Evolutionary conservation across 2,797 vertebrate genomes (phyloP), one percentile per base, ranked within the genome.

Genomic region (Hyperoplus lanceolatus): DNA sequence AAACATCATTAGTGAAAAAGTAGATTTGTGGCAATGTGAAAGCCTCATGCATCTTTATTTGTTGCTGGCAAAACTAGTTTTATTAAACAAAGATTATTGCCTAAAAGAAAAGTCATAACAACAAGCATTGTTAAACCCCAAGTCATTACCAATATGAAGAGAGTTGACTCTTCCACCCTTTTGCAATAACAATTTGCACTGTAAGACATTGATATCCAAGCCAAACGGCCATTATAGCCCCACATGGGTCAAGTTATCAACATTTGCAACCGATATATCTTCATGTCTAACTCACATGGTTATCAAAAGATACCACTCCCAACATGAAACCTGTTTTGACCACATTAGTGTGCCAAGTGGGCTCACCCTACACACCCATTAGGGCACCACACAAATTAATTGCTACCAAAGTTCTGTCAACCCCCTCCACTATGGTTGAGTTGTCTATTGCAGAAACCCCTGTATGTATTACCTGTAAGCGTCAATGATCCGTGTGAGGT

Each of bases 401-500:
- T 29, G 29, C 29, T 29, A 29, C 29, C 29, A 29, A 29, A 29
- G 29, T 29, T 29, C 29, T 29, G 48, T 10, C 38, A 11, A 60
- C 4, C 43, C 9, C 12, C n/a, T 62, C 10, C 13, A 38, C 12
- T 12, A 0, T 10, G 5, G 5, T 10, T 51, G 21, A 51, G 0
- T 21, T 13, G 3, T 36, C 38, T 12, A 21, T 41, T 36, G 3
- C 3, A 61, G 14, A 11, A 10, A 11, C 39, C 10, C 3, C 49
- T 46, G 21, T 8, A 5, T 46, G 21, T 8, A 5, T 75, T 79
- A 93, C 93, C 92, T 94, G 87, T 94, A 95, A 1, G 63, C 85
- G 6, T 91, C 79, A 75, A 90, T 68, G 51, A 95, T 81, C 75
- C 91, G 91, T 3, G 64, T n/a, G 4, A 95, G 86, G 72, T 94